Evolutionary conservation across 2,113 vertebrate species (phyloP).

Genomic region (Glareola pratincola): DNA sequence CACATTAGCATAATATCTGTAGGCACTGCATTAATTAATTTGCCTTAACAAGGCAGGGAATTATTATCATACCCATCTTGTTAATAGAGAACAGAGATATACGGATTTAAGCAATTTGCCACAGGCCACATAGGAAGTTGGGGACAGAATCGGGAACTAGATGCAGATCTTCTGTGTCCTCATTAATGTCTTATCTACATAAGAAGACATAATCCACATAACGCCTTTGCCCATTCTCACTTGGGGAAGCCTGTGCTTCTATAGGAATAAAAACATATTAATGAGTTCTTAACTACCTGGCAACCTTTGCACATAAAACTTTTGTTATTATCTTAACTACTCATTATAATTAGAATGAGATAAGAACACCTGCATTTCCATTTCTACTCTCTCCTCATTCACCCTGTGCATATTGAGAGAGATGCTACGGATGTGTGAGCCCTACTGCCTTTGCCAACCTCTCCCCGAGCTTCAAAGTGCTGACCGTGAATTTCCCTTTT

Average conservation of each 20-base stretch:
- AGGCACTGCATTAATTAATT: constrained; percentile 57
- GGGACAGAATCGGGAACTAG: constrained; percentile 37
- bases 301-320: constrained; percentile 7
- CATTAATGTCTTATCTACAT: constrained; percentile 37
- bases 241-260: constrained; percentile 4
- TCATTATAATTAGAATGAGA: constrained; percentile 15
- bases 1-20: constrained; percentile 58
- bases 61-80: constrained; percentile 57
- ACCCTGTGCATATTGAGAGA: neutral
- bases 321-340: neutral
- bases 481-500: neutral
- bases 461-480: neutral
- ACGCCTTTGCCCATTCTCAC: constrained; percentile 5
- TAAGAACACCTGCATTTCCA: neutral
- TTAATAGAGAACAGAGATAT: constrained; percentile 48
- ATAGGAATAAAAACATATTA: neutral
- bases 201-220: constrained; percentile 26
- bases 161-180: constrained; percentile 43
- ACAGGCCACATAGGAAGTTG: constrained; percentile 46
- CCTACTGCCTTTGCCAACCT: neutral
- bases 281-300: constrained; percentile 14
- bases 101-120: constrained; percentile 58
- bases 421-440: neutral
- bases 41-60: constrained; percentile 56
- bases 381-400: neutral